Evolutionary conservation across 2,113 vertebrate genomes (phyloP).

Genomic region (Benitochromis conjunctus): DNA sequence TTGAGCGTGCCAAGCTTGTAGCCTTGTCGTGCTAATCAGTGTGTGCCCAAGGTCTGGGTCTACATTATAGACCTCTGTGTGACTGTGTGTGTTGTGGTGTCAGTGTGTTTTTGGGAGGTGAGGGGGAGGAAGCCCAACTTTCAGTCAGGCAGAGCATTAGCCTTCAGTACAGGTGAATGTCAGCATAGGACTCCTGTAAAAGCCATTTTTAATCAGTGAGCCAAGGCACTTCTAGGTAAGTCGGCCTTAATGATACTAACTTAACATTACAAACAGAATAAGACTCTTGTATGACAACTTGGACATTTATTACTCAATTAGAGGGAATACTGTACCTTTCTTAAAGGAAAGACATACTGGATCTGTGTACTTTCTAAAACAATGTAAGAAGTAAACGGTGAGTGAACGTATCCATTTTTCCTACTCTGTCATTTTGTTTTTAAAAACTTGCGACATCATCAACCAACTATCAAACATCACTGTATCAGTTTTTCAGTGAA

Average conservation of each 20-base stretch:
- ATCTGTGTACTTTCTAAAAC: not conserved
- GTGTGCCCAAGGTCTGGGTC: conserved; percentile 1
- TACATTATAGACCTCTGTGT: conserved; percentile 10
- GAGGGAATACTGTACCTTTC: not conserved
- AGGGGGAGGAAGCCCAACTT: not conserved
- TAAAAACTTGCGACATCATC: not conserved
- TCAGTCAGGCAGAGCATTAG: conserved; percentile 56
- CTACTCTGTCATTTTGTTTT: not conserved
- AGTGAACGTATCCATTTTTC: not conserved
- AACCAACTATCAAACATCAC: not conserved
- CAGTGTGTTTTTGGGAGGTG: not conserved
- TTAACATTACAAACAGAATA: conserved; percentile 41
- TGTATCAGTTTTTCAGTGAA: not conserved
- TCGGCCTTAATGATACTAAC: conserved; percentile 52
- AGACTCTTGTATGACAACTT: conserved; percentile 33
- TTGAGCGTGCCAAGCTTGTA: conserved; percentile 39
- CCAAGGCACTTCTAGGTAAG: conserved; percentile 20
- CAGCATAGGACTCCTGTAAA: conserved; percentile 55
- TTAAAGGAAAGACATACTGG: not conserved
- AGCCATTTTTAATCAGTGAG: conserved; percentile 61
- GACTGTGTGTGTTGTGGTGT: not conserved
- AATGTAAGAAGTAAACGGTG: not conserved
- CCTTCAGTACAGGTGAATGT: conserved; percentile 61
- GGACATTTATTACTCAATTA: conserved; percentile 48
- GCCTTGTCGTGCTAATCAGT: conserved; percentile 29